phyloP scores from a whole-genome alignment of 2,888 invertebrate genomes.

The Ferdinandea cuprea region DNA sequence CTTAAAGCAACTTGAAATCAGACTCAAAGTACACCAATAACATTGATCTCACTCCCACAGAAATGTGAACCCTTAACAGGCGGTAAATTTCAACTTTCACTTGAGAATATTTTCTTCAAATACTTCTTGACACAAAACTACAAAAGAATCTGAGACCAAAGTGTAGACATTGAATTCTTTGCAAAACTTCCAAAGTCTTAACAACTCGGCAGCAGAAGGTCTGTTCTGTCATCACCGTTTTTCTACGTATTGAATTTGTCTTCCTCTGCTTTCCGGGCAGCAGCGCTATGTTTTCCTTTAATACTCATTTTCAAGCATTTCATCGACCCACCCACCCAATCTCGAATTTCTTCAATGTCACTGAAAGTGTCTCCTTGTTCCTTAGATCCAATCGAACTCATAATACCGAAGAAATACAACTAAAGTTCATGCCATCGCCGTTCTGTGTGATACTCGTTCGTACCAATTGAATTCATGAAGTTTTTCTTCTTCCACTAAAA shows the following conservation, averaged over 20 bases:
- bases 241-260: slow-evolving; percentile 68
- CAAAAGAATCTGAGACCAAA: slow-evolving; percentile 62
- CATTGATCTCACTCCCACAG: not conserved
- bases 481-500: slow-evolving; percentile 47
- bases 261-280: slow-evolving; percentile 19
- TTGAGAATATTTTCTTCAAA: slow-evolving; percentile 40
- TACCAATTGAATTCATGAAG: slow-evolving; percentile 65
- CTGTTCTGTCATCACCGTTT: slow-evolving; percentile 67
- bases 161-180: slow-evolving; percentile 72
- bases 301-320: slow-evolving; percentile 8
- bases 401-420: slow-evolving; percentile 61
- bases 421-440: slow-evolving; percentile 51
- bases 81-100: slow-evolving; percentile 36
- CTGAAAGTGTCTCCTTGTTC: not conserved
- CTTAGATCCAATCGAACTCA: slow-evolving; percentile 62
- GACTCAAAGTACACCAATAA: slow-evolving; percentile 2
- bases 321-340: not conserved
- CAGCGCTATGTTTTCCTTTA: slow-evolving; percentile 31
- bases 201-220: slow-evolving; percentile 70
- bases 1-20: too few relatives aligned
- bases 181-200: slow-evolving; percentile 65
- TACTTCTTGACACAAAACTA: slow-evolving; percentile 66
- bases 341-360: slow-evolving; percentile 32
- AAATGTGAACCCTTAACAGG: slow-evolving; percentile 22
- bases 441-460: slow-evolving; percentile 44